Conservation (phyloP, 2,113 vertebrate genomes). For the Stictonetta naevosa region DNA sequence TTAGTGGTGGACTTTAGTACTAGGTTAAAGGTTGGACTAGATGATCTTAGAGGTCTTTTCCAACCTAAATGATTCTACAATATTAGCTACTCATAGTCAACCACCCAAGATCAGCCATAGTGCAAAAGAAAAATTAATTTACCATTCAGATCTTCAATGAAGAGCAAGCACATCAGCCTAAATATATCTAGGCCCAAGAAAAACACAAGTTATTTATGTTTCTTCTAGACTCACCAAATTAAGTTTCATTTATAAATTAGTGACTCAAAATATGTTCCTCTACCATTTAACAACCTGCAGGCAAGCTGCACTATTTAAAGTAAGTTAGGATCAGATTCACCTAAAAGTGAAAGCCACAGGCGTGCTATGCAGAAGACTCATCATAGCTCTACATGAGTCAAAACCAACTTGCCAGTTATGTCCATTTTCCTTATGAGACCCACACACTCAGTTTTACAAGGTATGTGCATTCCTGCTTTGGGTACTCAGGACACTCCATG, state of each 20-base stretch:
- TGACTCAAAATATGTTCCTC: accelerated
- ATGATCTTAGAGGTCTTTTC: too few species aligned
- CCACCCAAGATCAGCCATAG: accelerated
- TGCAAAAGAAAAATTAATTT: not conserved
- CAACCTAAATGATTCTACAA: too few species aligned
- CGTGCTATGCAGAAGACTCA: not conserved
- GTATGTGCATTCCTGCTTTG: accelerated
- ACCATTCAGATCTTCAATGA: not conserved
- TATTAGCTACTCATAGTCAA: not conserved
- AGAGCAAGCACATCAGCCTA: not conserved
- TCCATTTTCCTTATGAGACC: accelerated
- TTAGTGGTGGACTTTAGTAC: too few species aligned
- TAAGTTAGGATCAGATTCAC: not conserved
- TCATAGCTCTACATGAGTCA: accelerated
- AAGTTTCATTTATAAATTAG: not conserved
- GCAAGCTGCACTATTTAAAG: not conserved
- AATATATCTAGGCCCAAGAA: not conserved
- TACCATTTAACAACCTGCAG: accelerated
- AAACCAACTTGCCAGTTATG: not conserved
- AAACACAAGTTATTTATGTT: not conserved
- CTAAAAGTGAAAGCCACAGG: accelerated
- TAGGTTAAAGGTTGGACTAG: too few species aligned
- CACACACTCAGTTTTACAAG: not conserved
- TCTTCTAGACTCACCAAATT: not conserved
- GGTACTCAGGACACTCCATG: accelerated